phyloP scores from a whole-genome alignment of 2,113 vertebrate genomes.

The Lanius ludovicianus region DNA sequence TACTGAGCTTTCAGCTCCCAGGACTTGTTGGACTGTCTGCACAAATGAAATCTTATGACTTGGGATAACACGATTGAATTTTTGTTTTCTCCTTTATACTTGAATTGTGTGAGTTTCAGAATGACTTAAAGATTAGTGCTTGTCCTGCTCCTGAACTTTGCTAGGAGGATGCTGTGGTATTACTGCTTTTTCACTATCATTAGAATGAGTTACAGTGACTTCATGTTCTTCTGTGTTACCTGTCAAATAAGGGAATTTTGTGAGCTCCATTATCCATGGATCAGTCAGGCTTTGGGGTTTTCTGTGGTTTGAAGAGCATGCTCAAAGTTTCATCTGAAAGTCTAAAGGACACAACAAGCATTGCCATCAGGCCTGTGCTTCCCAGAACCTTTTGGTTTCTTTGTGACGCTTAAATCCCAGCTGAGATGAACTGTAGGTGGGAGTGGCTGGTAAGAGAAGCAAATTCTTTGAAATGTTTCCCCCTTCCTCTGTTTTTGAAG shows the following conservation, averaged over 20 bases:
- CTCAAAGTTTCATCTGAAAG: neutral
- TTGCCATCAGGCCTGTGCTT: neutral
- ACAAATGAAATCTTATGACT: neutral
- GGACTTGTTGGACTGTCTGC: neutral
- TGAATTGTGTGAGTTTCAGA: neutral
- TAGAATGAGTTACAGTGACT: neutral
- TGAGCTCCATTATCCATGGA: neutral
- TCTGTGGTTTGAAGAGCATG: neutral
- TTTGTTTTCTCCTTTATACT: neutral
- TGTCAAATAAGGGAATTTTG: neutral
- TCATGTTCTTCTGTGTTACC: neutral
- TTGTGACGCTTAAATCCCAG: conserved; percentile 25
- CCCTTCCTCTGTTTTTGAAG: neutral
- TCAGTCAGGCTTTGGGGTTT: neutral
- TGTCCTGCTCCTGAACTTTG: neutral
- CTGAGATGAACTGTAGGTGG: neutral
- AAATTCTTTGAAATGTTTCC: neutral
- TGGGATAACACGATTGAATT: neutral
- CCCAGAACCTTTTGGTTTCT: conserved; percentile 43
- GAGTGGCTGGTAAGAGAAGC: neutral
- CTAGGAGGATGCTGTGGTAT: neutral
- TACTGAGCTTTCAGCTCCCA: accelerated
- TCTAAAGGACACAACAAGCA: neutral
- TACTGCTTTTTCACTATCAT: neutral
- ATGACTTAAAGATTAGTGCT: neutral